A percentile compares a stretch with the other conserved stretches of the same genome.
Conservation (phyloP, 37 sponge, comb jelly and placozoan species). For the Lycopodina hypogea region DNA sequence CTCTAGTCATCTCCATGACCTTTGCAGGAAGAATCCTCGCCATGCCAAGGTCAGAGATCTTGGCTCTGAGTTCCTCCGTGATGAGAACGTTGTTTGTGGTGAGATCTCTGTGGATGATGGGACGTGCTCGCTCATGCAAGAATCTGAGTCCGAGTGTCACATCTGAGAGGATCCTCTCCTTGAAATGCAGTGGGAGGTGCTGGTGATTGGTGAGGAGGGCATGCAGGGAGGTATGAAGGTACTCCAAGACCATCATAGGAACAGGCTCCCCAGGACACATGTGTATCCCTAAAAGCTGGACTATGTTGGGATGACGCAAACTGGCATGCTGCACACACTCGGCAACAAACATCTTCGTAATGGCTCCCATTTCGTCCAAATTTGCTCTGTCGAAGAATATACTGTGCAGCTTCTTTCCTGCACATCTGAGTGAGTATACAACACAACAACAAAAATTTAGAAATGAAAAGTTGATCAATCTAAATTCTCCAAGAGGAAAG, state of each 20-base stretch:
- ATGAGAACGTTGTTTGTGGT: conserved; percentile 48
- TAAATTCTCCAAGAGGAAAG: too few species aligned
- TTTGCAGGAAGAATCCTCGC: conserved; percentile 2
- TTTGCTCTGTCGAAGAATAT: not conserved
- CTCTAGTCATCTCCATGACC: not conserved
- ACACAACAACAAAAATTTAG: not conserved
- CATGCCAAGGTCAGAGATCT: conserved; percentile 48
- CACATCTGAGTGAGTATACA: conserved; percentile 22
- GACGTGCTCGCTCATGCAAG: conserved; percentile 28
- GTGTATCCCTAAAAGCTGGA: conserved; percentile 38
- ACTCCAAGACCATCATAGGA: conserved; percentile 42
- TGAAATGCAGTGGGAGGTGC: not conserved
- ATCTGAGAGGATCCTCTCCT: conserved; percentile 31
- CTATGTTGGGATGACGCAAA: conserved; percentile 48
- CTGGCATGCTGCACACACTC: conserved; percentile 35
- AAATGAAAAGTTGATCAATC: too few species aligned
- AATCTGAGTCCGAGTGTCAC: conserved; percentile 17
- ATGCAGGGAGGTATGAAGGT: conserved; percentile 9
- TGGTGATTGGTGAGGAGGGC: conserved; percentile 15
- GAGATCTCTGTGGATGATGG: conserved; percentile 46
- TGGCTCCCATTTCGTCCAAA: not conserved
- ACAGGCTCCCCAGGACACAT: not conserved
- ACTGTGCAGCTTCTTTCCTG: conserved; percentile 22
- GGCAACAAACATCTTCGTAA: not conserved
- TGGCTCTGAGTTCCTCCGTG: conserved; percentile 26